Percentiles rank a stretch among this genome's conserved stretches.
phyloP scores from a whole-genome alignment of 2,888 invertebrate species.

The Sesia apiformis region DNA sequence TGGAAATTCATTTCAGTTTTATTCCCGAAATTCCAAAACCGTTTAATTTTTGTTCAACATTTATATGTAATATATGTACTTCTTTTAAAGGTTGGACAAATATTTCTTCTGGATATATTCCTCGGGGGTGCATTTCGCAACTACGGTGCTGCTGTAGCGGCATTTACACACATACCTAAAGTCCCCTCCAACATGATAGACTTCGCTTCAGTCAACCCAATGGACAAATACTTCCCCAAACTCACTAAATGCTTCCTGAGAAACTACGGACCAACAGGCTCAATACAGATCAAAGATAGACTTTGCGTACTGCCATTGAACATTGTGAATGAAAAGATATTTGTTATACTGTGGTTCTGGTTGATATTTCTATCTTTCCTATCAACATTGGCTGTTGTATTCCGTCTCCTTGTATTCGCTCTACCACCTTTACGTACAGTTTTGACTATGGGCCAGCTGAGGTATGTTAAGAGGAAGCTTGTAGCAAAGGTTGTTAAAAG shows the following conservation, averaged over 20 bases:
- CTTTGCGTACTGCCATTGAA: slow-evolving; percentile 86
- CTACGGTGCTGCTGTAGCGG: slow-evolving; percentile 73
- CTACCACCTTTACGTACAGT: slow-evolving; percentile 74
- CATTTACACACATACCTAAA: slow-evolving; percentile 53
- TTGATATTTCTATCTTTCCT: slow-evolving; percentile 77
- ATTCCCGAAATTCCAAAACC: no score
- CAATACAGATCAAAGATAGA: slow-evolving; percentile 71
- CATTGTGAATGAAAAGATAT: slow-evolving; percentile 86
- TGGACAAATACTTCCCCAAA: slow-evolving; percentile 81
- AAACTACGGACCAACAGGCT: slow-evolving; percentile 76
- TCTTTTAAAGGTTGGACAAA: slow-evolving; percentile 76
- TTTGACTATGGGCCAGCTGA: slow-evolving; percentile 76
- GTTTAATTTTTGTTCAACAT: no score
- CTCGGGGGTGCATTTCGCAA: slow-evolving; percentile 76
- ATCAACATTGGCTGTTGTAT: slow-evolving; percentile 78
- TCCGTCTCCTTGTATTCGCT: slow-evolving; percentile 74
- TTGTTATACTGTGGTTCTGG: slow-evolving; percentile 85
- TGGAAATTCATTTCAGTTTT: no score
- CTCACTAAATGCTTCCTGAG: slow-evolving; percentile 78
- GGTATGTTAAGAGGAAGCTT: slow-evolving; percentile 64
- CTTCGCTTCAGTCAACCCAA: slow-evolving; percentile 73
- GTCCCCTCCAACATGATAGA: slow-evolving; percentile 27
- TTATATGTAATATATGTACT: not conserved
- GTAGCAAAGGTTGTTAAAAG: slow-evolving; percentile 68
- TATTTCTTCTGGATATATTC: slow-evolving; percentile 79